Evolutionary conservation across 2,888 invertebrate genomes (phyloP), one percentile per base, ranked within the genome.

Genomic region (Protophormia terraenovae): DNA sequence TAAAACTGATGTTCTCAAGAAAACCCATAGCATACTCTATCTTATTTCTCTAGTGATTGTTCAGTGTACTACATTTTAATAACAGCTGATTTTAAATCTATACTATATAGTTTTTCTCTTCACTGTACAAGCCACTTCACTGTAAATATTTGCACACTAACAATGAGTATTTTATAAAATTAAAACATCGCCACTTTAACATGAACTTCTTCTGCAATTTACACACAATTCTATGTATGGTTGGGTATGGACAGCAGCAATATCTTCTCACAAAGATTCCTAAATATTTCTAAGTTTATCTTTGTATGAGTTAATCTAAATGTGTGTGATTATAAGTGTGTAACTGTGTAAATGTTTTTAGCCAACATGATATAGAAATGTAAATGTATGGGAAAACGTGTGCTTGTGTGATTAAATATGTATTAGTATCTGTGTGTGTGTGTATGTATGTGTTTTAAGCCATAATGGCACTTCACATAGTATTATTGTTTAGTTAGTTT

Each of bases 361-460:
- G 4, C 47, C 10, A 24, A 69, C 27, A 62, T 47, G 47, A 16
- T 47, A 27, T 22, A 32, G 50, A 38, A 58, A 12, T 60, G 38
- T 64, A 27, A 19, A 35, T 24, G 38, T 73, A 53, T 71, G 77
- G n/a, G n/a, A n/a, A n/a, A n/a, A n/a, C n/a, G n/a, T n/a, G n/a
- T n/a, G n/a, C n/a, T n/a, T n/a, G n/a, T n/a, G n/a, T n/a, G n/a
- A n/a, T n/a, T n/a, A n/a, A n/a, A n/a, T n/a, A n/a, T n/a, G n/a
- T n/a, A n/a, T 60, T n/a, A 41, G 38, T 64, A 41, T 79, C 7
- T 73, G 50, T 78, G 64, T 62, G 60, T 69, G 38, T 58, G 53
- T 50, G 8, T 29, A 16, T 29, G n/a, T 16, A 29, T 10, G 27
- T 67, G 27, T 67, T 47, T 84, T 60, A 22, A 80, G 41, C 53